Base-by-base conservation (phyloP, 2,888 invertebrate species). In the Trichopria drosophilae region DNA sequence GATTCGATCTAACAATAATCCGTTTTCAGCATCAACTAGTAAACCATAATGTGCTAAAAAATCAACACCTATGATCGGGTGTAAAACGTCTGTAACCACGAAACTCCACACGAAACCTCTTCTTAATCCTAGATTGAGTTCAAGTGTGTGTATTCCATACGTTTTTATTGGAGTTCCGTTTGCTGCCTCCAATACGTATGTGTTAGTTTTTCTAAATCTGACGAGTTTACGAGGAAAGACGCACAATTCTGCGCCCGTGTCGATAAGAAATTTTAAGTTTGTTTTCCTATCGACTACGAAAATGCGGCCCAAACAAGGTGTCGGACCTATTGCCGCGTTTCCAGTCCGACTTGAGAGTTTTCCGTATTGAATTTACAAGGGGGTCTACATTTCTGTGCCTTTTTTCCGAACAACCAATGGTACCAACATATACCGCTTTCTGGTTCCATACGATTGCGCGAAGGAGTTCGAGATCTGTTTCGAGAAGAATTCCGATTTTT, bases 41-140 rank as follows among this genome's bases (percentile, higher is more conserved):
- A 74, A 51, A n/a, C 62, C 59, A 39, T 58, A 71, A 40, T 64
- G 58, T 1, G 32, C 34, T 10, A 72, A 47, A 44, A 74, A 69
- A 55, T 71, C 69, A 1, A 62, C 67, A 3, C 69, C 68, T 15
- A 72, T 69, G 7, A 73, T 71, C 0, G 72, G 64, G 15, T 60
- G 63, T 1, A 65, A 51, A 1, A 70, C 64, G 32, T 72, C 67
- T 0, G 71, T 70, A 1, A 72, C 56, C 0, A 66, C 51, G 49
- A 72, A 74, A 2, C 58, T 55, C 69, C 69, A 73, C 0, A 41
- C 32, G 19, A 66, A 69, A 2, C 51, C 57, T 3, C 68, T 58
- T 12, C 66, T 61, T 4, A 72, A 46, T 4, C 68, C 67, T 6
- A 73, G 36, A 22, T 68, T 60, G 1, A 71, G 31, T 3, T 51